These are phyloP conservation scores for Rhineura floridana DNA, from an alignment of 2,113 vertebrate species.

Conservation along the genomic window DNA sequence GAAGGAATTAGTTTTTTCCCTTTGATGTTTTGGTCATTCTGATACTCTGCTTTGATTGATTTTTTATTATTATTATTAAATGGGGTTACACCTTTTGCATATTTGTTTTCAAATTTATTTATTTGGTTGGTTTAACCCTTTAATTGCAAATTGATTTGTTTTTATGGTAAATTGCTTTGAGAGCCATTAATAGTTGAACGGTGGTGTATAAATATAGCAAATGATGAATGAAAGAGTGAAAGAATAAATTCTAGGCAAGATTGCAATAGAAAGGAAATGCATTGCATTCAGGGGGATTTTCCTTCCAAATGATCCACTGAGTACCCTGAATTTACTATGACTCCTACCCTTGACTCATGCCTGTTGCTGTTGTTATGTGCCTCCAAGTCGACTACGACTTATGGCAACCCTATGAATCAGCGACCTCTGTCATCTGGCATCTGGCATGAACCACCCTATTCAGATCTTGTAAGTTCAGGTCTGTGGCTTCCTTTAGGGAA, in stretches of 20 bases:
- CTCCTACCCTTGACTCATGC: slow-evolving; percentile 1
- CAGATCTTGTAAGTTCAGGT: too few relatives aligned
- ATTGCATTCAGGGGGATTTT: background rate
- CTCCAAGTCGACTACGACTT: too few relatives aligned
- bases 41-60: background rate
- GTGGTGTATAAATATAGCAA: background rate
- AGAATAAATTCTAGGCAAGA: background rate
- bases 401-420: too few relatives aligned
- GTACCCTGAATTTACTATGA: background rate
- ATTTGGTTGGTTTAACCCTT: too few relatives aligned
- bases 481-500: too few relatives aligned
- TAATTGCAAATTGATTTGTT: background rate
- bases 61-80: too few relatives aligned
- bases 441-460: too few relatives aligned
- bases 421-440: too few relatives aligned
- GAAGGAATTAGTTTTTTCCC: too few relatives aligned
- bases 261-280: background rate
- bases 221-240: background rate
- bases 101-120: too few relatives aligned
- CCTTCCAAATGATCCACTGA: background rate
- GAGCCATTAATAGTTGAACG: background rate
- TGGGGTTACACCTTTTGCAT: too few relatives aligned
- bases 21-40: background rate
- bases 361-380: too few relatives aligned
- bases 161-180: background rate